Conservation (phyloP, 35 echinoderm and acorn worm genomes). For the Holothuria glaberrima region DNA sequence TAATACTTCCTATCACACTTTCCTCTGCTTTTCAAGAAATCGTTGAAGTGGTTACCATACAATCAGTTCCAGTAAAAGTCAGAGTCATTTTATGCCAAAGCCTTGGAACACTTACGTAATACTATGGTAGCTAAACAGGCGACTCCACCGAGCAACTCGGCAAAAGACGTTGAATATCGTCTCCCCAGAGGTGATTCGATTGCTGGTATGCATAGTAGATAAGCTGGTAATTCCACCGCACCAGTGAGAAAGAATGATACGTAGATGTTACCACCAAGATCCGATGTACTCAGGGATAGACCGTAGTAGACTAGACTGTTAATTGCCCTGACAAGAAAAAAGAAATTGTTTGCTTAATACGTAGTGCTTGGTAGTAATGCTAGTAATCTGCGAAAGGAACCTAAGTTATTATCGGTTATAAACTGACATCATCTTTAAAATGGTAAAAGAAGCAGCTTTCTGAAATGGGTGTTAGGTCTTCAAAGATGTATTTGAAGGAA, state of each 20-base stretch:
- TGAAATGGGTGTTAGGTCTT: no score
- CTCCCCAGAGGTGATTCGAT: constrained; percentile 65
- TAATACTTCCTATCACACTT: no score
- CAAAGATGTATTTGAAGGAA: no score
- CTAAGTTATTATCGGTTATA: no score
- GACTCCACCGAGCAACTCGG: constrained; percentile 53
- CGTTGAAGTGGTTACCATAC: no score
- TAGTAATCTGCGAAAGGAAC: no score
- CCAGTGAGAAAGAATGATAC: constrained; percentile 73
- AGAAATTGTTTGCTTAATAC: neutral
- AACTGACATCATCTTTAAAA: no score
- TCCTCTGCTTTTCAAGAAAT: no score
- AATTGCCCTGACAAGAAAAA: constrained; percentile 64
- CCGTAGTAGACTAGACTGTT: constrained; percentile 82
- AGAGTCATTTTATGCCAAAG: neutral
- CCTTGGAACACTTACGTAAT: constrained; percentile 48
- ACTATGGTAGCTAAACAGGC: constrained; percentile 53
- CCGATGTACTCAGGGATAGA: constrained; percentile 69
- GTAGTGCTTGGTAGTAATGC: no score
- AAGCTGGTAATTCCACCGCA: constrained; percentile 79
- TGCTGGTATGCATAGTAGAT: constrained; percentile 47
- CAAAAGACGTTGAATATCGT: constrained; percentile 35
- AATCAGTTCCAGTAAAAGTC: no score
- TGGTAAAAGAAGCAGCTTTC: no score
- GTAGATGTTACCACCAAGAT: constrained; percentile 72